Base-by-base conservation (phyloP, 2,888 invertebrate genomes). In the Cinara cedri region DNA sequence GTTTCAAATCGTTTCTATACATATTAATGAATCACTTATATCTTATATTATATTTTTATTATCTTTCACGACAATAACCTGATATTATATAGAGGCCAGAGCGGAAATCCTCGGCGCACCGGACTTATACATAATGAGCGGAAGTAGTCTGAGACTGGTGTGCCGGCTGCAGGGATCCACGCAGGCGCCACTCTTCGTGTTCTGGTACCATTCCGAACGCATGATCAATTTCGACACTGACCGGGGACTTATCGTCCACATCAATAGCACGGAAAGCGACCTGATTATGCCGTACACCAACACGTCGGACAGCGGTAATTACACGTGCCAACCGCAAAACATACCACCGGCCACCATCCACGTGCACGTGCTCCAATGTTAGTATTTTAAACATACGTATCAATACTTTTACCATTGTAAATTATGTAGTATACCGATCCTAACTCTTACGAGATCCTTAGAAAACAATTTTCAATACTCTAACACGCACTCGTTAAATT, bases 191-290 rank as follows among this genome's bases (percentile, higher is more conserved):
- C 89, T 89, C 0, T 92, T 91, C 85, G 91, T 92, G 63, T 92
- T 92, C 87, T 92, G 94, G 94, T 94, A 93, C 86, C 93, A 93
- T 85, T 91, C 92, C 85, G 91, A 91, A 84, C 88, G 92, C 83
- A 93, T 94, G 93, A 93, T 94, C 84, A 94, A 94, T 86, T 94
- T 93, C 84, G 93, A 94, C 85, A 87, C 86, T 44, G 86, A 87
- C 76, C 85, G 87, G 2, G 89, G 89, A 0, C 88, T 90, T 10
- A 85, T 85, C 82, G 89, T 89, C 34, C 87, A 87, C 81, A 87
- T 87, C 49, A 86, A 87, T 80, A 84, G 84, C 81, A 85, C 84
- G 46, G 85, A 85, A 46, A 83, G 82, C 83, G 87, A 88, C 1
- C 85, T 87, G 49, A 82, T 82, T 21, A 82, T 83, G 0, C 87